Percentiles rank a stretch among this genome's conserved stretches.
These are phyloP conservation scores for Salvelinus sp. DNA, from an alignment of 2,113 vertebrate species.

Conservation along the genomic window DNA sequence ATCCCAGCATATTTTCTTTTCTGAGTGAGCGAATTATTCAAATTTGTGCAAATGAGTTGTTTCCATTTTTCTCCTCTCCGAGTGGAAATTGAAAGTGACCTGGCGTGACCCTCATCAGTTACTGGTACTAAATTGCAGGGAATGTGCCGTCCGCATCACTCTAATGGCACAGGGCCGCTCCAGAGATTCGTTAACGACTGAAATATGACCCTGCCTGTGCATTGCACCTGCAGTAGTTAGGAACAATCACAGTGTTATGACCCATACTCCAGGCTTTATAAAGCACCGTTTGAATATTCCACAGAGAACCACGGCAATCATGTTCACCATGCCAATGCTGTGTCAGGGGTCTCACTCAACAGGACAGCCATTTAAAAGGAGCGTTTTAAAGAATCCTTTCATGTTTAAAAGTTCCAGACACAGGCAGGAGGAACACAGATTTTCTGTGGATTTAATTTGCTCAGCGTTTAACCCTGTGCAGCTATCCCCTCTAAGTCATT, in stretches of 20 bases:
- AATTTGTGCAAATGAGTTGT: slow-evolving; percentile 99
- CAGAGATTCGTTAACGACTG: slow-evolving; percentile 89
- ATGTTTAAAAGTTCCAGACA: slow-evolving; percentile 48
- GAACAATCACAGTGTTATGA: slow-evolving; percentile 85
- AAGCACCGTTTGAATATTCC: slow-evolving; percentile 79
- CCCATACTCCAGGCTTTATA: slow-evolving; percentile 82
- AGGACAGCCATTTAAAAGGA: slow-evolving; percentile 40
- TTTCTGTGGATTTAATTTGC: slow-evolving; percentile 42
- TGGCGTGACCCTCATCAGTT: slow-evolving; percentile 93
- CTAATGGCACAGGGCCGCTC: slow-evolving; percentile 78
- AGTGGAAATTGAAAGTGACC: slow-evolving; percentile 99
- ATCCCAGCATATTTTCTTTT: slow-evolving; percentile 46
- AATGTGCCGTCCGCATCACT: slow-evolving; percentile 86
- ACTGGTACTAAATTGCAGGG: slow-evolving; percentile 95
- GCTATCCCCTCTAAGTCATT: slow-evolving; percentile 7
- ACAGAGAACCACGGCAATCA: slow-evolving; percentile 66
- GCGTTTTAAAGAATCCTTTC: slow-evolving; percentile 36
- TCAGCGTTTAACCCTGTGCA: slow-evolving; percentile 39
- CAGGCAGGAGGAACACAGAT: slow-evolving; percentile 21
- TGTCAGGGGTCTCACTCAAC: slow-evolving; percentile 57
- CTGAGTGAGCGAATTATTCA: slow-evolving; percentile 90
- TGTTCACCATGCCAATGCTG: slow-evolving; percentile 38
- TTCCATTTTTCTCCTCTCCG: slow-evolving; percentile 91
- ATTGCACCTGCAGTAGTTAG: slow-evolving; percentile 82
- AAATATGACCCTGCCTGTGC: slow-evolving; percentile 80